Evolutionary conservation across 2,113 vertebrate species (phyloP), one percentile per base, ranked within the genome.

Genomic region (Poicephalus gulielmi): DNA sequence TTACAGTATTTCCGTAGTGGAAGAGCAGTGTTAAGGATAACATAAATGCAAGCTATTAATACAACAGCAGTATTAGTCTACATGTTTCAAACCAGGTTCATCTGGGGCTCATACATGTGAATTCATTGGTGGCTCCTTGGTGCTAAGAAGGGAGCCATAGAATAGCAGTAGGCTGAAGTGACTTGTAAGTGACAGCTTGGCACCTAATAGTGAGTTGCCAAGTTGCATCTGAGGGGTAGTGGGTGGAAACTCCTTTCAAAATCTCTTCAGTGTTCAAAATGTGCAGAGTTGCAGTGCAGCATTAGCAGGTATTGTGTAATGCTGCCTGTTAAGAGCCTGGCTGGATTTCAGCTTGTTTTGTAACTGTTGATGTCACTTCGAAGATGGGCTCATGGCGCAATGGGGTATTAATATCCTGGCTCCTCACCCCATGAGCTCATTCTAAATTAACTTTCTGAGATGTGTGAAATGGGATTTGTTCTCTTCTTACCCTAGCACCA

Each of bases 171-270:
- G 94, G 96, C 60, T 91, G 93, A 27, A 95, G 85, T 83, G 92
- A 89, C n/a, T 83, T 82, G 66, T 20, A 92, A 93, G 17, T 96
- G 96, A 97, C 95, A 96, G 92, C 95, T 97, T 97, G 96, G 96
- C 95, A 96, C 95, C 87, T 96, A 96, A 95, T 97, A 74, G 64
- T 43, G 27, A 89, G 43, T 80, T 91, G 47, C 78, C 44, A 24
- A 62, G 59, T 87, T 90, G 87, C 89, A 86, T 94, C 60, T 55
- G 89, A 88, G 76, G 89, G 76, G 7, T 83, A 20, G 96, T 96
- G 96, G 96, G 95, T 95, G 96, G 89, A 80, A 96, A 77, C 91
- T 92, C 83, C 89, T 94, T 86, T 76, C 68, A 74, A 67, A 91
- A 95, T 88, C 93, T 94, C 59, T 94, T 92, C 91, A 52, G 84